Conservation (phyloP, 2,113 vertebrate genomes). For the Lepus europaeus region DNA sequence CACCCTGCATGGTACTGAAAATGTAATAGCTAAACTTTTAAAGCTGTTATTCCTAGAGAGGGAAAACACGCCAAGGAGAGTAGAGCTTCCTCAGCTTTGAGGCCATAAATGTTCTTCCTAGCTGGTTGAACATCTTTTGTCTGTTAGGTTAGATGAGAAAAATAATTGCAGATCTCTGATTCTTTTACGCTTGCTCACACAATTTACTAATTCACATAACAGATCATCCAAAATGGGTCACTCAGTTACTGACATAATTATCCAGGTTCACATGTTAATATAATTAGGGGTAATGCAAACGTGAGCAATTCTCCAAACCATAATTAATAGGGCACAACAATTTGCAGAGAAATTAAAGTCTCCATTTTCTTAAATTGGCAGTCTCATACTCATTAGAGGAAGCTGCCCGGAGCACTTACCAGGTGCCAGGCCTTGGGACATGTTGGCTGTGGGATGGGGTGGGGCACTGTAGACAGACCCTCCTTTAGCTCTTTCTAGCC, state of each 20-base stretch:
- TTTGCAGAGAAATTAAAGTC: not conserved
- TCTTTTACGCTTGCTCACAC: not conserved
- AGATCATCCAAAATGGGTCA: not conserved
- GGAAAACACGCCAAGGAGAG: accelerated
- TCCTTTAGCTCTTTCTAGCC: accelerated
- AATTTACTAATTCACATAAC: not conserved
- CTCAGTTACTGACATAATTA: not conserved
- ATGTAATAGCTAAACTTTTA: not conserved
- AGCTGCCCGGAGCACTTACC: accelerated
- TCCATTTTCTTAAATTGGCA: not conserved
- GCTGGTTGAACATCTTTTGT: not conserved
- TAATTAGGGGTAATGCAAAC: not conserved
- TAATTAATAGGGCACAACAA: not conserved
- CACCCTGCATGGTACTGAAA: not conserved
- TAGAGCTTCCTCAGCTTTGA: accelerated
- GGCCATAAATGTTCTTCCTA: not conserved
- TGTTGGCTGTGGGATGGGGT: too few species aligned
- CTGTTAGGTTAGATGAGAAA: not conserved
- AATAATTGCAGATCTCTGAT: not conserved
- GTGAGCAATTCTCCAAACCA: conserved; percentile 22
- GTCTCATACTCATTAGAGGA: not conserved
- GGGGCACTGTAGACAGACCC: too few species aligned
- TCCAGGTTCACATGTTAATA: conserved; percentile 7
- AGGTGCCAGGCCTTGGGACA: accelerated
- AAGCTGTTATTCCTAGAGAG: not conserved